Percentiles rank a stretch among this genome's conserved stretches.
phyloP scores from a whole-genome alignment of 2,888 invertebrate species.

The Cordilura impudica region DNA sequence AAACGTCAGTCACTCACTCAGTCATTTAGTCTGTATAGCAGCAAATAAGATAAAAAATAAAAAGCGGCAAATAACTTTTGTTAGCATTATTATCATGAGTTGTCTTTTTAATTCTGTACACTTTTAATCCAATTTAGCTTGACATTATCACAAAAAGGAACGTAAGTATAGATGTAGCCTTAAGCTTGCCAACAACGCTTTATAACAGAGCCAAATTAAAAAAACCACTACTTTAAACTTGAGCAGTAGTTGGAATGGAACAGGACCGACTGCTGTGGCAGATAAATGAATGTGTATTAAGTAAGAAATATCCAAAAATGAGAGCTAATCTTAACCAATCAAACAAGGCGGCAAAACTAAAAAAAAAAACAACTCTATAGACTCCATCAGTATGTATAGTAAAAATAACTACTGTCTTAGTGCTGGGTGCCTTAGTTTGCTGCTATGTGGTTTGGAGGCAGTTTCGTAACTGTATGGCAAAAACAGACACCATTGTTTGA shows the following conservation, averaged over 20 bases:
- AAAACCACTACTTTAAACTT: constrained; percentile 22
- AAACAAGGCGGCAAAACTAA: constrained; percentile 16
- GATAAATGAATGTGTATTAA: constrained; percentile 21
- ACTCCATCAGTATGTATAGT: constrained; percentile 11
- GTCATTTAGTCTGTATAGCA: background rate
- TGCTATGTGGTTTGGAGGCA: constrained; percentile 56
- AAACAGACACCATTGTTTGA: constrained; percentile 48
- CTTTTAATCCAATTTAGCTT: constrained; percentile 51
- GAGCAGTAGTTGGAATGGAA: background rate
- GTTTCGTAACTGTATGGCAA: constrained; percentile 31
- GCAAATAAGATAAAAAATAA: constrained; percentile 40
- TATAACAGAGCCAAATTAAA: constrained; percentile 25
- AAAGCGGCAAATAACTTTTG: constrained; percentile 58
- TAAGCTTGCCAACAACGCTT: constrained; percentile 55
- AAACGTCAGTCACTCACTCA: constrained; percentile 48
- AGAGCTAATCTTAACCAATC: constrained; percentile 45
- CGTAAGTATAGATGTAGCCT: constrained; percentile 32
- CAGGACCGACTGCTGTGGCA: background rate
- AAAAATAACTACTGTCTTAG: constrained; percentile 33
- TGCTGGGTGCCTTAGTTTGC: constrained; percentile 39
- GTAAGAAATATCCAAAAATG: constrained; percentile 41
- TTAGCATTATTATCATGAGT: constrained; percentile 44
- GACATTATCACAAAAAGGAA: constrained; percentile 34
- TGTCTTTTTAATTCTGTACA: constrained; percentile 51
- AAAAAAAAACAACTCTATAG: background rate